Conservation (phyloP, 2,113 vertebrate genomes). For the Sphyrna mokarran region DNA sequence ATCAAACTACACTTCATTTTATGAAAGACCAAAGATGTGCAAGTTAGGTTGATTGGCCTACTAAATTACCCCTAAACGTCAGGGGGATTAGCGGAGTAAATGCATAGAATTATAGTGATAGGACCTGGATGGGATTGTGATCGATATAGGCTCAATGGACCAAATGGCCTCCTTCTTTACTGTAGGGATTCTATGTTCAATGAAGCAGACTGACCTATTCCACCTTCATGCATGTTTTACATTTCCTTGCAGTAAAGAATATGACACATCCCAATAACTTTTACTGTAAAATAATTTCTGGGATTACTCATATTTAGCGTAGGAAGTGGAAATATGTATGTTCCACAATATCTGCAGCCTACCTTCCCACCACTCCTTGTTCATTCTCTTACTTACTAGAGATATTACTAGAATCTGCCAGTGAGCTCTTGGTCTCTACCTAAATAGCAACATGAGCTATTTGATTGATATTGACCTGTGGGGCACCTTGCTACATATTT, state of each 20-base stretch:
- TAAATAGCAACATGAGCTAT: slow-evolving; percentile 35
- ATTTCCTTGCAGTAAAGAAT: background rate
- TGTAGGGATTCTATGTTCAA: no score
- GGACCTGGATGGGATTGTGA: no score
- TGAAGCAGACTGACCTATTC: background rate
- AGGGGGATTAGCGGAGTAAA: no score
- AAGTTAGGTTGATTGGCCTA: no score
- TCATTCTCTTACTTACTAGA: background rate
- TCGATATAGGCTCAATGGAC: no score
- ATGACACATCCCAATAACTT: background rate
- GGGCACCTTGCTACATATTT: slow-evolving; percentile 39
- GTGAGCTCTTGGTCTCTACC: background rate
- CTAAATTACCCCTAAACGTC: no score
- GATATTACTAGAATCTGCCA: background rate
- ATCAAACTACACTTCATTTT: background rate
- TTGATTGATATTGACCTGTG: slow-evolving; percentile 40
- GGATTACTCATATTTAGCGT: background rate
- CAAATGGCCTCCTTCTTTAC: no score
- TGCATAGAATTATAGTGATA: no score
- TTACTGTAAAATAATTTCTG: background rate
- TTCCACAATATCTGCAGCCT: background rate
- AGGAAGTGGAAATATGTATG: background rate
- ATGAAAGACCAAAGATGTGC: background rate
- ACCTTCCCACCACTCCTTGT: background rate
- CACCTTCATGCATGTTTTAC: background rate